Base-by-base conservation (phyloP, 2,888 invertebrate species). In the Podotricha telesiphe region DNA sequence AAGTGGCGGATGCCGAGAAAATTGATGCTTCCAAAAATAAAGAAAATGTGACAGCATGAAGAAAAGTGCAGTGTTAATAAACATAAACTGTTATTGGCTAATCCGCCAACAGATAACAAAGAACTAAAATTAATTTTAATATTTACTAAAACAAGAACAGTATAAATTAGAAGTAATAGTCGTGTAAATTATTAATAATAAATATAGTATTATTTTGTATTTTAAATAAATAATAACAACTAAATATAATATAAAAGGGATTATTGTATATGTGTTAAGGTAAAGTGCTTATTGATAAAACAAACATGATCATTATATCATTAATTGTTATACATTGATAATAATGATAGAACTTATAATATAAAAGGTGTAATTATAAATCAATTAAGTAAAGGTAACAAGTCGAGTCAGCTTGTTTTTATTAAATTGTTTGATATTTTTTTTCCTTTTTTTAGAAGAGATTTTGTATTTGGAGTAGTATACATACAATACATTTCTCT, bases 1-100 rank as follows among this genome's bases (percentile, higher is more conserved):
- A 85, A 70, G 73, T 91, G 56, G 68, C 69, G 0, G 88, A 86
- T 1, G 91, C 90, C 0, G 91, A 91, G 74, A 79, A 80, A 22
- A 75, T 90, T 2, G 85, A 86, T 71, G 71, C 74, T 4, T 47
- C 62, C 10, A 64, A 69, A 19, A 15, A 22, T 15, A 19, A 58
- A 10, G 88, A 89, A 61, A 93, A 65, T 51, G 20, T 50, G 11
- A 45, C 22, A 28, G 67, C 53, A 34, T 67, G 66, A 53, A 45
- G 48, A 56, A 10, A 48, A 28, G 50, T 20, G 37, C 65, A 68
- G 50, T 51, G 20, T 28, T 42, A 53, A 67, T 48, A 8, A 37
- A 1, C 1, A 51, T 37, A 20, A 20, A 48, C 19, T 34, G 5
- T 47, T 4, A 17, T 17, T 19, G 19, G n/a, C 2, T 48, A 34